These are phyloP conservation scores for Epsilonema sp. DNA, from an alignment of 2,888 invertebrate genomes.

Conservation along the genomic window DNA sequence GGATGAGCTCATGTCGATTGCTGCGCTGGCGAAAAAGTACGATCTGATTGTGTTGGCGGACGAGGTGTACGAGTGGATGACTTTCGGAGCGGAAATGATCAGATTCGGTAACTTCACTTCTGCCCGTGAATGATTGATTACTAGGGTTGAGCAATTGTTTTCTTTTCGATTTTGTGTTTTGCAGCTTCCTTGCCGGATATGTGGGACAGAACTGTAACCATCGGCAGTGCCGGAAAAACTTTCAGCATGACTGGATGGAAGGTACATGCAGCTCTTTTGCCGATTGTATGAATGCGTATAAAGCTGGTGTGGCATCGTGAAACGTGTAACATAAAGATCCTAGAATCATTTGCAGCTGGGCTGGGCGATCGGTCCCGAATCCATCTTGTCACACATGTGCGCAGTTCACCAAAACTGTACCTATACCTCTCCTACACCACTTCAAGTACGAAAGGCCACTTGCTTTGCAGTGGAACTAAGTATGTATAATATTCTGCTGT, in stretches of 20 bases:
- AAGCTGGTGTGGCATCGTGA: too few species aligned
- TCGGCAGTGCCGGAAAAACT: slow-evolving; percentile 92
- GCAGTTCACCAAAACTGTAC: slow-evolving; percentile 78
- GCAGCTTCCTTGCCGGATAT: slow-evolving; percentile 69
- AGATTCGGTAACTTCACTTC: slow-evolving; percentile 52
- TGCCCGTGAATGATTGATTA: too few species aligned
- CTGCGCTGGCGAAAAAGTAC: slow-evolving; percentile 70
- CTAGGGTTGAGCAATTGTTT: too few species aligned
- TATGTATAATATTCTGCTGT: too few species aligned
- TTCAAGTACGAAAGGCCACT: too few species aligned
- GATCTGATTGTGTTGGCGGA: slow-evolving; percentile 78
- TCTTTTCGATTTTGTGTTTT: too few species aligned
- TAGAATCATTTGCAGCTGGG: slow-evolving; percentile 43
- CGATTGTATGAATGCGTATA: too few species aligned
- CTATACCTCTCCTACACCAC: slow-evolving; percentile 69
- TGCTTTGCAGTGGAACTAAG: too few species aligned
- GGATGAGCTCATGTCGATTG: slow-evolving; percentile 43
- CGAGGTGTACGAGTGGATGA: slow-evolving; percentile 96
- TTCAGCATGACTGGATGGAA: slow-evolving; percentile 94
- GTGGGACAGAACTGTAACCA: slow-evolving; percentile 91
- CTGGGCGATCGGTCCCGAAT: slow-evolving; percentile 77
- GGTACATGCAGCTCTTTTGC: slow-evolving; percentile 26
- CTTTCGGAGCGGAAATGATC: slow-evolving; percentile 53
- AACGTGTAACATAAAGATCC: too few species aligned
- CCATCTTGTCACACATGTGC: slow-evolving; percentile 56